These are phyloP conservation scores for Rallus limicola DNA, from an alignment of 2,113 vertebrate species.

Conservation along the genomic window DNA sequence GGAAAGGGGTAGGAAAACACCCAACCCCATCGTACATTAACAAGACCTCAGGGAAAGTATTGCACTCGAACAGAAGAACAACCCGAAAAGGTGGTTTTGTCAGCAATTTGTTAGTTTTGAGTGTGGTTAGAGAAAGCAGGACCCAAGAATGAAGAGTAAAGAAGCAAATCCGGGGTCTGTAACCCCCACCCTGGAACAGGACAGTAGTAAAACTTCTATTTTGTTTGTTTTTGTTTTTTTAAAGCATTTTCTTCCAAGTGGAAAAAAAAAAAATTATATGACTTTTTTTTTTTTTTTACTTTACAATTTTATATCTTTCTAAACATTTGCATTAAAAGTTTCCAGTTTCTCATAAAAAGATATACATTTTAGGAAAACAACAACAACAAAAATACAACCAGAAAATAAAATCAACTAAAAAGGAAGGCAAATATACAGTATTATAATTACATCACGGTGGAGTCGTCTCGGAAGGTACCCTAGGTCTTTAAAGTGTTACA, in stretches of 20 bases:
- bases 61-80: constrained; percentile 80
- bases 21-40: constrained; percentile 51
- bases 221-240: constrained; percentile 20
- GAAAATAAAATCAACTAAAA: constrained; percentile 74
- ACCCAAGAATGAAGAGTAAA: constrained; percentile 55
- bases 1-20: constrained; percentile 50
- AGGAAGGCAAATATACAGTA: constrained; percentile 73
- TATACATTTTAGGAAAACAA: constrained; percentile 70
- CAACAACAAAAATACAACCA: constrained; percentile 60
- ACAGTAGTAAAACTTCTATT: constrained; percentile 51
- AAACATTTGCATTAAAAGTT: constrained; percentile 72
- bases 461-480: constrained; percentile 66
- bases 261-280: constrained; percentile 68
- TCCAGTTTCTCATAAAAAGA: constrained; percentile 76
- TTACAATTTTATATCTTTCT: constrained; percentile 74
- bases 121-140: constrained; percentile 56
- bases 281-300: constrained; percentile 53
- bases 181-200: constrained; percentile 74
- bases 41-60: constrained; percentile 82
- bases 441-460: constrained; percentile 65
- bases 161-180: constrained; percentile 45
- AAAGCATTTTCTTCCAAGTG: constrained; percentile 76
- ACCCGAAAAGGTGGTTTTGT: background rate
- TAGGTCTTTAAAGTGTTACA: constrained; percentile 74
- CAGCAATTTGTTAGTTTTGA: constrained; percentile 23